Conservation (phyloP, 2,888 invertebrate genomes). For the Amphiduros pacificus region DNA sequence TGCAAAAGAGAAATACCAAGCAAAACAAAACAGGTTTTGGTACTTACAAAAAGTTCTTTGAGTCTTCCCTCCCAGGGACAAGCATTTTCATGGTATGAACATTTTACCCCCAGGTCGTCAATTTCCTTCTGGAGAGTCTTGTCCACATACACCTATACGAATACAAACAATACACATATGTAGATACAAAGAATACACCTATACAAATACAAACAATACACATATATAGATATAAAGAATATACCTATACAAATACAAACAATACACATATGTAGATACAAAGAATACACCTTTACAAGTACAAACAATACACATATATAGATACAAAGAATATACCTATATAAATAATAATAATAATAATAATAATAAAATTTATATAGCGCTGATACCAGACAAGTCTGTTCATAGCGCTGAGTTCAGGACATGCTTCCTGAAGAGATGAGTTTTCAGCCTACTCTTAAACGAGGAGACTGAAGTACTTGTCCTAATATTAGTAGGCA, state of each 20-base stretch:
- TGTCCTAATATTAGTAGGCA: too few species aligned
- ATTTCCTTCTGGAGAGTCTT: slow-evolving; percentile 45
- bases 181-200: not conserved
- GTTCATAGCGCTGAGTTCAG: too few species aligned
- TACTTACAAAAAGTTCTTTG: slow-evolving; percentile 40
- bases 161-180: slow-evolving; percentile 1
- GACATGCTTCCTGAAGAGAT: too few species aligned
- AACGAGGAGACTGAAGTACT: too few species aligned
- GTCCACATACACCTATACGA: slow-evolving; percentile 38
- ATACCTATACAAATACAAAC: not conserved
- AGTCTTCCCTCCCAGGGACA: slow-evolving; percentile 55
- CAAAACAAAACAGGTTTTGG: too few species aligned
- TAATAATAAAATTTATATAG: not conserved
- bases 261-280: too few species aligned
- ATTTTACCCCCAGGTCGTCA: slow-evolving; percentile 51
- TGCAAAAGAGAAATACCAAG: too few species aligned
- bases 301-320: too few species aligned
- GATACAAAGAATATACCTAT: not conserved
- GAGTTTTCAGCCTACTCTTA: too few species aligned
- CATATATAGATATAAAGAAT: not conserved
- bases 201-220: not conserved
- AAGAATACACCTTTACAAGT: too few species aligned
- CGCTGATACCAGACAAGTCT: too few species aligned
- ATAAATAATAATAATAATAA: not conserved
- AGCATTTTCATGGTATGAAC: slow-evolving; percentile 46